Conservation (phyloP, 1,140 invertebrate species). For the Heterodera schachtii region DNA sequence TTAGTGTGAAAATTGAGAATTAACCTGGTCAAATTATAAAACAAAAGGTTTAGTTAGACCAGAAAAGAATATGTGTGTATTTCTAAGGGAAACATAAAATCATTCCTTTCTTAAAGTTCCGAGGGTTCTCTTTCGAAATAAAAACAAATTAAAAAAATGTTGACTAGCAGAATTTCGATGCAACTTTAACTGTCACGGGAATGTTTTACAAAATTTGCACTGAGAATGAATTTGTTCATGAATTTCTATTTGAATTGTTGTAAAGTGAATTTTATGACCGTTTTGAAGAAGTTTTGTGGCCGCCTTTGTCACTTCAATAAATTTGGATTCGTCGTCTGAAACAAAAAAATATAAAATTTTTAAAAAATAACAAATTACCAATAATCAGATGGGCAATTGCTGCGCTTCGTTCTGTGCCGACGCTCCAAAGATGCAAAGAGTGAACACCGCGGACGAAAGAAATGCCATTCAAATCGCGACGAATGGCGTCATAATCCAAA, state of each 20-base stretch:
- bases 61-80: too few relatives aligned
- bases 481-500: constrained; percentile 8
- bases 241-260: constrained; percentile 31
- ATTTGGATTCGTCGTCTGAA: constrained; percentile 30
- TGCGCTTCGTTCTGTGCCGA: constrained; percentile 82
- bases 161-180: too few relatives aligned
- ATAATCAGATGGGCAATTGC: constrained; percentile 53
- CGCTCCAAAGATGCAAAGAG: constrained; percentile 92
- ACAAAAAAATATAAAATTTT: constrained; percentile 1
- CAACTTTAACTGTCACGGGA: not conserved
- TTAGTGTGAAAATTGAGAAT: too few relatives aligned
- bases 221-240: not conserved
- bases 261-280: constrained; percentile 16
- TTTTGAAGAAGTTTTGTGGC: constrained; percentile 15
- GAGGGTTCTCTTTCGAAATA: too few relatives aligned
- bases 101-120: too few relatives aligned
- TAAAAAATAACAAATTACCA: not conserved
- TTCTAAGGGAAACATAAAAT: too few relatives aligned
- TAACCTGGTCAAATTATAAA: too few relatives aligned
- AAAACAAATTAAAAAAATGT: too few relatives aligned
- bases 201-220: not conserved
- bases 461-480: constrained; percentile 68
- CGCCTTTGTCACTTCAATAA: constrained; percentile 19
- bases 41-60: too few relatives aligned
- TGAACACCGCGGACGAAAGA: constrained; percentile 88